Evolutionary conservation across 2,888 invertebrate genomes (phyloP).

Genomic region (Cosmia trapezina): DNA sequence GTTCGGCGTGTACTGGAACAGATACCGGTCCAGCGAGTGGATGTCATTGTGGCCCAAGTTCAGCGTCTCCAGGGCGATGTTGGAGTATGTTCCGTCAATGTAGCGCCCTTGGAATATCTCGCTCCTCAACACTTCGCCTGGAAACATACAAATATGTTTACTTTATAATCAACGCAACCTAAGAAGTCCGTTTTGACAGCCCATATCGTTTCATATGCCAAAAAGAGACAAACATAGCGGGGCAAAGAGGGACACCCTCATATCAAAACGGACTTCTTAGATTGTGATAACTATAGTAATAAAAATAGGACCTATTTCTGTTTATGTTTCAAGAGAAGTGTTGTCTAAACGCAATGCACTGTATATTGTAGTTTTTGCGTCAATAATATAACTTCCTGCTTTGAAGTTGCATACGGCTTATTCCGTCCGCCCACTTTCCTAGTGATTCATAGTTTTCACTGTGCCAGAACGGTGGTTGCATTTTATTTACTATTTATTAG

Average conservation of each 20-base stretch:
- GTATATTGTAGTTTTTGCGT: constrained; percentile 48
- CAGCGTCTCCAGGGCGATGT: constrained; percentile 90
- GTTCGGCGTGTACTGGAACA: constrained; percentile 92
- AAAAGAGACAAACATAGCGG: too few relatives aligned
- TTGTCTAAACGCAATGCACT: constrained; percentile 22
- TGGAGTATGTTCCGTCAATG: constrained; percentile 88
- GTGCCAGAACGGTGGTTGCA: constrained; percentile 42
- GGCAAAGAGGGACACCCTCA: too few relatives aligned
- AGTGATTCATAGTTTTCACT: constrained; percentile 61
- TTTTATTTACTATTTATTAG: constrained; percentile 52
- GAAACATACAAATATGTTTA: too few relatives aligned
- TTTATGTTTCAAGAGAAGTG: constrained; percentile 13
- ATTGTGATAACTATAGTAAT: too few relatives aligned
- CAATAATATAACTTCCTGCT: constrained; percentile 42
- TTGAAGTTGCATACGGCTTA: constrained; percentile 55
- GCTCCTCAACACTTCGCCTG: constrained; percentile 91
- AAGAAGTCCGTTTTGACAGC: too few relatives aligned
- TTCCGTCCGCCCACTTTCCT: constrained; percentile 58
- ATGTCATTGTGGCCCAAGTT: constrained; percentile 92
- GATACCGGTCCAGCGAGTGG: constrained; percentile 90
- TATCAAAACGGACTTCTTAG: too few relatives aligned
- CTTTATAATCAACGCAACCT: too few relatives aligned
- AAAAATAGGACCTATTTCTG: not conserved
- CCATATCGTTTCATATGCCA: too few relatives aligned
- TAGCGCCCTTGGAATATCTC: constrained; percentile 93